Conservation (phyloP, 2,888 invertebrate species). For the Troides aeacus region DNA sequence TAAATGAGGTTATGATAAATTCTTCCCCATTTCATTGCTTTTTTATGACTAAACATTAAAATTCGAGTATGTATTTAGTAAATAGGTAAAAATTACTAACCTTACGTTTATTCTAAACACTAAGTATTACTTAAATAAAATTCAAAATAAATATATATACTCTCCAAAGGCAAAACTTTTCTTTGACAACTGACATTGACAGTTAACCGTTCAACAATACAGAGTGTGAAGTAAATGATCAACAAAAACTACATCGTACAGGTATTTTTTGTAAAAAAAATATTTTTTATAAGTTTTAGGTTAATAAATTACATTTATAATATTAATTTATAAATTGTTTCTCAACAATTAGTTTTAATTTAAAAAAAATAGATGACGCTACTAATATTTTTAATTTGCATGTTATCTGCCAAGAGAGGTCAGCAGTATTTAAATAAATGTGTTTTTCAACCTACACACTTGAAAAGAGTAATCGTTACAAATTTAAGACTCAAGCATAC, state of each 20-base stretch:
- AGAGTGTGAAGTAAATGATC: background rate
- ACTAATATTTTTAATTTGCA: background rate
- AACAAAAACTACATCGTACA: too few species aligned
- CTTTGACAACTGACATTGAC: constrained; percentile 18
- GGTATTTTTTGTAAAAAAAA: too few species aligned
- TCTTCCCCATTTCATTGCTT: background rate
- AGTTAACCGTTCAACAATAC: background rate
- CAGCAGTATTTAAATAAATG: background rate
- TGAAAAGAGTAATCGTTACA: too few species aligned
- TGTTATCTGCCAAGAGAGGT: background rate
- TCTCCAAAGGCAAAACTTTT: background rate
- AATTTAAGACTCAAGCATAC: too few species aligned
- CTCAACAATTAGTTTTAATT: too few species aligned
- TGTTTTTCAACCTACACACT: too few species aligned
- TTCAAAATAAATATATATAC: background rate
- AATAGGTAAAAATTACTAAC: background rate
- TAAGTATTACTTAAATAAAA: background rate
- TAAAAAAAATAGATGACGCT: background rate
- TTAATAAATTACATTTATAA: too few species aligned
- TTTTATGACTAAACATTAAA: background rate
- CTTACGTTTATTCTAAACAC: background rate
- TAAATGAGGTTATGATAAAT: constrained; percentile 27
- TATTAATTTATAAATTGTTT: too few species aligned
- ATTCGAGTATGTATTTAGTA: background rate
- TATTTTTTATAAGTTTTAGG: too few species aligned